phyloP scores from a whole-genome alignment of 2,797 vertebrate genomes.

The Valencia hispanica region DNA sequence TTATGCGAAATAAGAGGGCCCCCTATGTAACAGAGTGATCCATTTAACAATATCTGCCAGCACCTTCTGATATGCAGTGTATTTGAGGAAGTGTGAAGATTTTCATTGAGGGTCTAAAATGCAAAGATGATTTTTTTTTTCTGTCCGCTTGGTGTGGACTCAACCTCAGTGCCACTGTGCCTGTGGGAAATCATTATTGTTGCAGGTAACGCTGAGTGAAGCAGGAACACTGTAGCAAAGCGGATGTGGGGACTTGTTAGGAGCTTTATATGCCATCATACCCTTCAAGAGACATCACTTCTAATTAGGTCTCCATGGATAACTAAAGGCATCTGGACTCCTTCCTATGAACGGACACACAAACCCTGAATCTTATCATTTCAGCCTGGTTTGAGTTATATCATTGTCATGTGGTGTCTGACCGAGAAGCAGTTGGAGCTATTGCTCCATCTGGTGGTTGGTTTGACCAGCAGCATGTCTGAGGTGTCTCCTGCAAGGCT shows the following conservation, averaged over 20 bases:
- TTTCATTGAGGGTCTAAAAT: conserved; percentile 4
- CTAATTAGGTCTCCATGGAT: conserved; percentile 76
- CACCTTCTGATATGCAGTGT: neutral
- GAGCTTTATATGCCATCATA: conserved; percentile 70
- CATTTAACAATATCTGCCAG: conserved; percentile 32
- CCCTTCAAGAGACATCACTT: conserved; percentile 67
- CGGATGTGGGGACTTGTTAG: conserved; percentile 67
- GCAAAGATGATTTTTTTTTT: conserved; percentile 11
- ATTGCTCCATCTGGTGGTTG: conserved; percentile 76
- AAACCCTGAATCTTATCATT: conserved; percentile 21
- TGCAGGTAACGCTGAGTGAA: conserved; percentile 48
- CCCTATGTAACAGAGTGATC: conserved; percentile 53
- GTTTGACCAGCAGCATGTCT: conserved; percentile 1
- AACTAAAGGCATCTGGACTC: conserved; percentile 59
- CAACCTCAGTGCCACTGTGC: conserved; percentile 38
- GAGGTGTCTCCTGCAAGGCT: neutral
- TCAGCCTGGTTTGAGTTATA: conserved; percentile 31
- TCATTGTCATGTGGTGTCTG: conserved; percentile 23
- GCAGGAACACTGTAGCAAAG: conserved; percentile 37
- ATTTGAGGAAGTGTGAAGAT: conserved; percentile 11
- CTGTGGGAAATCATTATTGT: conserved; percentile 63
- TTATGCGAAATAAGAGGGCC: conserved; percentile 27
- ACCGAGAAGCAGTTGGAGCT: conserved; percentile 48
- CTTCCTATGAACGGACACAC: conserved; percentile 48
- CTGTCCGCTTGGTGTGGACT: conserved; percentile 41